These are phyloP conservation scores for Silurus lanzhouensis DNA, from an alignment of 2,797 vertebrate species.

Conservation along the genomic window DNA sequence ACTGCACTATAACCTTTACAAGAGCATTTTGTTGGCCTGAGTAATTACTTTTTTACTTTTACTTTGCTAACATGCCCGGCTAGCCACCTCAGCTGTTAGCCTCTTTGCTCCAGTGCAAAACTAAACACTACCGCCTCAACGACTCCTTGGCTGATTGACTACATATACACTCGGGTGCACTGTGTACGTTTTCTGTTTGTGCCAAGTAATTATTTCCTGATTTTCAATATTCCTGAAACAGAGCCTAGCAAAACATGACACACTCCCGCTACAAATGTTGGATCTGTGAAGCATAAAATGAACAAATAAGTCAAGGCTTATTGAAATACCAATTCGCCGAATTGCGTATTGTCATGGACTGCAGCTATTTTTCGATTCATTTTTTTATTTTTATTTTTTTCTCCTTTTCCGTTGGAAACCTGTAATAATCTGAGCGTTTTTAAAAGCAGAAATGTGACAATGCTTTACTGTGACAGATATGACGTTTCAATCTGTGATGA, in stretches of 20 bases:
- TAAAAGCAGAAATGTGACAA: conserved; percentile 14
- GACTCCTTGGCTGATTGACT: background rate
- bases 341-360: background rate
- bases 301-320: conserved; percentile 23
- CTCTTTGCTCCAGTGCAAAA: background rate
- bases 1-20: background rate
- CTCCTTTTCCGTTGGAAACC: background rate
- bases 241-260: background rate
- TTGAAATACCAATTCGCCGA: background rate
- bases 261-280: background rate
- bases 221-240: background rate
- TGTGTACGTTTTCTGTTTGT: background rate
- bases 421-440: background rate
- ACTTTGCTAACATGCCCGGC: background rate
- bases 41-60: background rate
- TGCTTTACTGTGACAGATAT: conserved; percentile 20
- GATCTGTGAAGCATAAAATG: conserved; percentile 32
- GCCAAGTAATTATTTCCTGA: conserved; percentile 9
- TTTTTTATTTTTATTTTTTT: background rate
- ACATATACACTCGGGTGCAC: background rate
- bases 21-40: background rate
- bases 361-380: background rate
- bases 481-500: conserved; percentile 34
- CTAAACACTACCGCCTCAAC: background rate
- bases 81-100: background rate